Evolutionary conservation across 1,140 invertebrate species (phyloP).

Genomic region (Aporrectodea caliginosa): DNA sequence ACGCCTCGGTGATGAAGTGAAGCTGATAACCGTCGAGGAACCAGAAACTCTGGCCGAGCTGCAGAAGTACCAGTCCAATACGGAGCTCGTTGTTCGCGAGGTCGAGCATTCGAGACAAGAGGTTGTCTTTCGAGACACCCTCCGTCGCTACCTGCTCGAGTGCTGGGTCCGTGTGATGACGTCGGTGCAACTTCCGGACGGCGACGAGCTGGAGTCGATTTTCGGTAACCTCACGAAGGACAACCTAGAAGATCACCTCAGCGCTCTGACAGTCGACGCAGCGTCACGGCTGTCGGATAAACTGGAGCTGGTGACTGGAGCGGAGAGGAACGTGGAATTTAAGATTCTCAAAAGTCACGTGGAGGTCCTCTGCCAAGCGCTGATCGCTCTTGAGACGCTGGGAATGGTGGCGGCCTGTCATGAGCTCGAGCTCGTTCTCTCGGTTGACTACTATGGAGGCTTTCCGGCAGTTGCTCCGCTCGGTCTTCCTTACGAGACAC

Average conservation of each 20-base stretch:
- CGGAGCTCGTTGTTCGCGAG: neutral
- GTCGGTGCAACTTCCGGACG: neutral
- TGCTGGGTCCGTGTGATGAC: neutral
- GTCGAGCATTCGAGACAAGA: neutral
- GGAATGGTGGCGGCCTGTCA: neutral
- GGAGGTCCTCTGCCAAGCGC: neutral
- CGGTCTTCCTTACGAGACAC: neutral
- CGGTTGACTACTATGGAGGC: no score
- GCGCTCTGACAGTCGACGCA: neutral
- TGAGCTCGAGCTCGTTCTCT: no score
- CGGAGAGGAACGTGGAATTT: no score
- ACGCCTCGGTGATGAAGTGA: conserved; percentile 36
- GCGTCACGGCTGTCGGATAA: neutral
- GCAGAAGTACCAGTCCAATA: neutral
- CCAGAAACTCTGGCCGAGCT: neutral
- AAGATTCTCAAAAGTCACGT: neutral
- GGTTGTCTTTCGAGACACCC: neutral
- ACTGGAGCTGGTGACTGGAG: no score
- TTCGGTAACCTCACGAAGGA: neutral
- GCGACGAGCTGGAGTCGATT: neutral
- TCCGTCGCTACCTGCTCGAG: neutral
- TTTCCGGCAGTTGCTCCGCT: neutral
- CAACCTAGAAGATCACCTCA: neutral
- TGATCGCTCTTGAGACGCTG: neutral
- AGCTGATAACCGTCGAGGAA: neutral